These are phyloP conservation scores for Scylla paramamosain DNA, from an alignment of 1,140 invertebrate genomes.

Conservation along the genomic window DNA sequence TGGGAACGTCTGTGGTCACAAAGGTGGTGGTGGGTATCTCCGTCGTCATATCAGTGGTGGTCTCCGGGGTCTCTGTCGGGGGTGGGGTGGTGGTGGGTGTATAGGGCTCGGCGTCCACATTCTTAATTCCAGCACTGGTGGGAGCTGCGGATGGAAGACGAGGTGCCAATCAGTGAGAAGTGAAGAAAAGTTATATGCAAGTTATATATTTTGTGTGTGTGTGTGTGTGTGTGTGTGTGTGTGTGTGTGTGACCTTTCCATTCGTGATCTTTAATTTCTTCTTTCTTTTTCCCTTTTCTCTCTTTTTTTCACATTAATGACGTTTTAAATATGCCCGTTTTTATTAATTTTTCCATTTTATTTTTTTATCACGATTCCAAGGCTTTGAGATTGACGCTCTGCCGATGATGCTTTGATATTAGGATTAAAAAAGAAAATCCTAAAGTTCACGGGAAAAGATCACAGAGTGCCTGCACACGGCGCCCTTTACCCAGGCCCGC, in stretches of 20 bases:
- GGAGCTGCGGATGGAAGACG: conserved; percentile 52
- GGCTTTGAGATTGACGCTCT: neutral
- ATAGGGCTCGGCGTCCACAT: conserved; percentile 60
- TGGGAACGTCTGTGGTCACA: neutral
- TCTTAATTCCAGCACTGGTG: conserved; percentile 59
- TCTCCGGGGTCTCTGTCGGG: neutral
- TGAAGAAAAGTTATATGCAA: too few species aligned
- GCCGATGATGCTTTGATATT: neutral
- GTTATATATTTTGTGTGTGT: too few species aligned
- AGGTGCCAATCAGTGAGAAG: neutral
- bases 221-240: too few species aligned
- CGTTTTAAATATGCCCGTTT: neutral
- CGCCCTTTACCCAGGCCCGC: too few species aligned
- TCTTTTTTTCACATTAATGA: neutral
- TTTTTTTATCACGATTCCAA: neutral
- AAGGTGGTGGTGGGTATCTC: neutral
- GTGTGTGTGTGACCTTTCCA: too few species aligned
- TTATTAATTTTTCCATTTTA: neutral
- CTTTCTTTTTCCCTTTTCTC: too few species aligned
- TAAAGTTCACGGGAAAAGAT: too few species aligned
- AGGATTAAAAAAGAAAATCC: too few species aligned
- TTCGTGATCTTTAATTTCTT: neutral
- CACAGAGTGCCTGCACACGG: too few species aligned
- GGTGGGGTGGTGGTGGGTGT: conserved; percentile 50
- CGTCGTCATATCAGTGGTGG: conserved; percentile 14